Conservation (phyloP, 2,797 vertebrate species). For the Scomberomorus guttatus region DNA sequence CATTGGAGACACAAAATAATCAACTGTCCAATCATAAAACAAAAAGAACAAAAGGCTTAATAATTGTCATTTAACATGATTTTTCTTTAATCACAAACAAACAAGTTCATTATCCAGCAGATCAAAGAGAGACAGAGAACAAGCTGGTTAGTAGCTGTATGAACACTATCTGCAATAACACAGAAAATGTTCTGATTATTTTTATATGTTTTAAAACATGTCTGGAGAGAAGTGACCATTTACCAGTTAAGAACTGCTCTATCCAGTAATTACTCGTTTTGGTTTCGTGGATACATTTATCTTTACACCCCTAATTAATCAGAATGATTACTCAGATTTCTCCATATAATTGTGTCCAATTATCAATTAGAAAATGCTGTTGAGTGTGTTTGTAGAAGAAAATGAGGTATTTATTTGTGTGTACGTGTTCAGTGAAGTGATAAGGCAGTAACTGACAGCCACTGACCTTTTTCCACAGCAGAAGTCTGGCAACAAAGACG, state of each 20-base stretch:
- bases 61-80: no score
- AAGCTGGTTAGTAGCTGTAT: background rate
- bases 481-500: no score
- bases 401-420: background rate
- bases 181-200: no score
- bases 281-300: background rate
- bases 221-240: no score
- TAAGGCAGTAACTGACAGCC: background rate
- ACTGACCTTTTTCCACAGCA: background rate
- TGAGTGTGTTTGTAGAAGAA: background rate
- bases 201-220: no score
- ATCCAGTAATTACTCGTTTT: no score
- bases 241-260: no score
- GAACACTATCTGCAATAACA: conserved; percentile 1
- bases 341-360: background rate
- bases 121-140: conserved; percentile 40
- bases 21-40: no score
- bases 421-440: no score
- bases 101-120: conserved; percentile 49
- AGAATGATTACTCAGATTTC: background rate
- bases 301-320: background rate
- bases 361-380: background rate
- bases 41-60: no score
- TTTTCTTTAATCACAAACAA: conserved; percentile 40
- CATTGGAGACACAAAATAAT: no score